These are phyloP conservation scores for Enteromius treurensis DNA, from an alignment of 2,797 vertebrate species.

Conservation along the genomic window DNA sequence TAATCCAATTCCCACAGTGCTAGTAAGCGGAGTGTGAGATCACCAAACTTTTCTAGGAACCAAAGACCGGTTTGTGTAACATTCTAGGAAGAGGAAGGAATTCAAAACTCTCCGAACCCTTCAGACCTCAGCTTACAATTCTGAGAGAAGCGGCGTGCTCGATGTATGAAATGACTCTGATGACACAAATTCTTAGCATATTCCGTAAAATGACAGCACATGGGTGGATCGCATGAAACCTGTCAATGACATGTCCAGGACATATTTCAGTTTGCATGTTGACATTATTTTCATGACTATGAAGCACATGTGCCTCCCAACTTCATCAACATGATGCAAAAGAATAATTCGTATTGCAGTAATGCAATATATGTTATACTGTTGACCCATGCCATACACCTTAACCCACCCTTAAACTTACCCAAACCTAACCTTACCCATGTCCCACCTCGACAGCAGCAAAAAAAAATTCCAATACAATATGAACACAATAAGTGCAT, in stretches of 20 bases:
- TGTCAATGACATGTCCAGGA: not conserved
- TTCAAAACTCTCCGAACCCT: not conserved
- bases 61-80: constrained; percentile 7
- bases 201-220: not conserved
- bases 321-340: not conserved
- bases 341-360: not conserved
- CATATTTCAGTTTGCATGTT: not conserved
- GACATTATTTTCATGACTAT: constrained; percentile 7
- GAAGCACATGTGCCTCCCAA: not conserved
- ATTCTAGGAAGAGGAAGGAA: constrained; percentile 33
- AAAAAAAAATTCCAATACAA: no score
- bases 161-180: not conserved
- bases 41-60: constrained; percentile 30
- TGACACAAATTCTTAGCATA: not conserved
- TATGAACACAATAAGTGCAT: no score
- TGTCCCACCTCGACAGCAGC: no score
- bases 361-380: not conserved
- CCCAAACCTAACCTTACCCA: no score
- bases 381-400: no score
- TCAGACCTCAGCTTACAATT: not conserved
- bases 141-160: not conserved
- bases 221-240: not conserved
- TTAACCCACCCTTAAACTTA: no score
- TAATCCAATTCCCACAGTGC: constrained; percentile 88
- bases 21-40: constrained; percentile 3